phyloP scores from a whole-genome alignment of 1,140 invertebrate species.

The Sycobia sp. region DNA sequence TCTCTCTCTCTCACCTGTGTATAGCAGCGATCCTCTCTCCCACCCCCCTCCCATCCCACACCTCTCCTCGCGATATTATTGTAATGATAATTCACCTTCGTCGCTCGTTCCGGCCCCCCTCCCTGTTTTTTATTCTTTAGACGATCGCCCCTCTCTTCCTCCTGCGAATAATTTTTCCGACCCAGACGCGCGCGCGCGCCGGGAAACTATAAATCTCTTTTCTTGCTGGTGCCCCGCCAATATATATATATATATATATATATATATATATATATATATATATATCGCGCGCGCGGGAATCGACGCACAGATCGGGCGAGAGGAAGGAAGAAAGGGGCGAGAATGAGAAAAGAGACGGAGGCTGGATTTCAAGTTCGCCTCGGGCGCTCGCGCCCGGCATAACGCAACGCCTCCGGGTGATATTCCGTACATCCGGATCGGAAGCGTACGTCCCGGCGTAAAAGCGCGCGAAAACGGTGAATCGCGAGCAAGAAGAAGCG shows the following conservation, averaged over 20 bases:
- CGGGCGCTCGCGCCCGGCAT: too few species aligned
- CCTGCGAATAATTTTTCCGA: not conserved
- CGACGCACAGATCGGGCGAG: not conserved
- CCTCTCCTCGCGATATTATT: constrained; percentile 1
- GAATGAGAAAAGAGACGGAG: too few species aligned
- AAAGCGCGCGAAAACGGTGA: not conserved
- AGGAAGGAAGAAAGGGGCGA: too few species aligned
- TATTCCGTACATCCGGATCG: constrained; percentile 16
- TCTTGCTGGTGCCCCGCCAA: too few species aligned
- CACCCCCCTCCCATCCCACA: too few species aligned
- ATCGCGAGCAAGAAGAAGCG: too few species aligned
- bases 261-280: too few species aligned
- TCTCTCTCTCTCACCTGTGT: too few species aligned
- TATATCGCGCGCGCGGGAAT: not conserved
- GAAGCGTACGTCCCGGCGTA: too few species aligned
- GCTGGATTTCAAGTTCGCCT: constrained; percentile 9
- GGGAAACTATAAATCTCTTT: constrained; percentile 29
- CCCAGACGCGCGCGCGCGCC: too few species aligned
- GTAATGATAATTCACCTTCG: constrained; percentile 12
- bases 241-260: too few species aligned
- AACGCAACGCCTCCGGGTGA: not conserved
- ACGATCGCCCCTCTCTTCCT: not conserved
- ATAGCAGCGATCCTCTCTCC: not conserved
- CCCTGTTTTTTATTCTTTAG: constrained; percentile 3
- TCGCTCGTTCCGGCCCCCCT: too few species aligned